Conservation (phyloP, 2,113 vertebrate genomes). For the Corydoras sp. region DNA sequence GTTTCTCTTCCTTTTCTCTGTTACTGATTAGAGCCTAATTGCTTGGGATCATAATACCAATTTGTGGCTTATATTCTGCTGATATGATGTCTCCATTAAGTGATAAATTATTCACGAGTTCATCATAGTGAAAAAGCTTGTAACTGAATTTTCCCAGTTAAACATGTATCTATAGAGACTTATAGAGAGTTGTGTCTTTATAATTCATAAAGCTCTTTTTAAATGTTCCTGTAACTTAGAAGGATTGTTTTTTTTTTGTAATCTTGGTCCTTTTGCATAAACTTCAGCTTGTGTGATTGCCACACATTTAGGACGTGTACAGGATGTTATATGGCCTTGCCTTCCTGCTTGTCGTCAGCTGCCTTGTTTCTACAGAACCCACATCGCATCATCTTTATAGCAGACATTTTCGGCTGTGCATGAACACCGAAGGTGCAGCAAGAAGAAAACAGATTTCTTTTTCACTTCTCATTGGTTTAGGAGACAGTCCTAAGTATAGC, state of each 20-base stretch:
- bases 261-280: neutral
- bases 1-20: conserved; percentile 30
- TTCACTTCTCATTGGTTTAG: neutral
- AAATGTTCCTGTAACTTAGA: too few relatives aligned
- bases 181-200: conserved; percentile 43
- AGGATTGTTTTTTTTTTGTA: neutral
- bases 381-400: conserved; percentile 31
- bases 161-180: conserved; percentile 50
- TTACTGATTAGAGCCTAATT: conserved; percentile 43
- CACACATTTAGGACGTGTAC: conserved; percentile 20
- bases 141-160: conserved; percentile 30
- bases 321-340: conserved; percentile 64
- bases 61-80: conserved; percentile 63
- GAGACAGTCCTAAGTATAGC: neutral
- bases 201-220: conserved; percentile 44
- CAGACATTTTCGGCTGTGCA: neutral
- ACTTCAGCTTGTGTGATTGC: conserved; percentile 36
- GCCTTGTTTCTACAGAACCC: conserved; percentile 25
- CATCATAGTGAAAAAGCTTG: conserved; percentile 47
- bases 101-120: conserved; percentile 66
- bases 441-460: neutral
- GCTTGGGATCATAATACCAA: conserved; percentile 55
- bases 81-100: conserved; percentile 54
- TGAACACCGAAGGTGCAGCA: conserved; percentile 1
- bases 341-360: conserved; percentile 53